Evolutionary conservation across 2,113 vertebrate genomes (phyloP), one percentile per base, ranked within the genome.

Genomic region (Chinchilla lanigera): DNA sequence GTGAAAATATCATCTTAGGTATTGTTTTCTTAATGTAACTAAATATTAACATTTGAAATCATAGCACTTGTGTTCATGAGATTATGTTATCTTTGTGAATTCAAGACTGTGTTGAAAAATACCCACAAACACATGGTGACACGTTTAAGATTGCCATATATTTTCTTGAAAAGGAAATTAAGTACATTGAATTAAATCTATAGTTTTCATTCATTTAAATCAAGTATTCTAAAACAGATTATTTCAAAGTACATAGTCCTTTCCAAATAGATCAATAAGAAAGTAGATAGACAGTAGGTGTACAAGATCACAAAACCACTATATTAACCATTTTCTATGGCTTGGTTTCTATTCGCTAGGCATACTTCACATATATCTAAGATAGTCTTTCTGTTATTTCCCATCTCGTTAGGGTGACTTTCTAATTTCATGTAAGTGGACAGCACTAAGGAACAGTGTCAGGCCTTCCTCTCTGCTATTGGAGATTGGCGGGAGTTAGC

Each of bases 21-120:
- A 38, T 2, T 58, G 30, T 73, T 95, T 96, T 85, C 54, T 84
- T 93, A 56, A 52, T 33, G 2, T 78, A 61, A 69, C 71, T 7
- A 58, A 69, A 8, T 82, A 77, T 50, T 82, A 85, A 92, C 52
- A 86, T 90, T 78, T 89, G 22, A 89, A 89, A 82, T 47, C 65
- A 5, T 2, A 89, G 56, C 33, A 22, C 86, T 87, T 89, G 26
- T 54, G 60, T 58, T 4, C 20, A 63, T 26, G 71, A 80, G 24
- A 56, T 63, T 19, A 81, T 7, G 1, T 60, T 86, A 65, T 33
- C 52, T n/a, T 67, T 78, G 30, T 38, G 47, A 7, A 19, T 47
- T 20, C 8, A 65, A 12, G 3, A 35, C 20, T 28, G 2, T 7
- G 16, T 20, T 38, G 63, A 91, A 91, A 88, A 90, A 87, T 5